Conservation (phyloP, 2,888 invertebrate species). For the Empis livida region DNA sequence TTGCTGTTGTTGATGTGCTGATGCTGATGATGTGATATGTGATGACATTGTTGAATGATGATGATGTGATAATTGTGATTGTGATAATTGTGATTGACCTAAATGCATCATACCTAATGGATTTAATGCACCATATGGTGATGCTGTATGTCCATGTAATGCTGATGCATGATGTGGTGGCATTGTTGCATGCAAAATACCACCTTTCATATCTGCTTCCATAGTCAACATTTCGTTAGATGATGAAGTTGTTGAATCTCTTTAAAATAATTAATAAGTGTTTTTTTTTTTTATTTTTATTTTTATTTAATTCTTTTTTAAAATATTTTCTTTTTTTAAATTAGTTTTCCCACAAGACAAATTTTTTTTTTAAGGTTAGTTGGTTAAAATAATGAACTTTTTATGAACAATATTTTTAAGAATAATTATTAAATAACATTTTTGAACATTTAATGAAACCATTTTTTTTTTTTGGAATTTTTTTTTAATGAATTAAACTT, state of each 20-base stretch:
- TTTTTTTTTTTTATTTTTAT: no score
- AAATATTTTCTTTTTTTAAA: neutral
- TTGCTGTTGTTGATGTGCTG: conserved; percentile 21
- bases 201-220: conserved; percentile 84
- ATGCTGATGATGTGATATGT: conserved; percentile 26
- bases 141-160: conserved; percentile 47
- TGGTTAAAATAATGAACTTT: no score
- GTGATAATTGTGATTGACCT: conserved; percentile 49
- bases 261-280: neutral
- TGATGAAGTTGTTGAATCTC: no score
- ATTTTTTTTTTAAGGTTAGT: no score
- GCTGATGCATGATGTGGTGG: conserved; percentile 64
- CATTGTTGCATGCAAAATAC: conserved; percentile 74
- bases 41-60: conserved; percentile 39
- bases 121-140: conserved; percentile 58
- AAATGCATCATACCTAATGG: conserved; percentile 55
- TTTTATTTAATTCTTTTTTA: no score
- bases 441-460: conserved; percentile 16
- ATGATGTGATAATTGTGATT: conserved; percentile 49
- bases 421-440: no score
- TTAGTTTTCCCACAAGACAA: no score
- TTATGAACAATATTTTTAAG: no score
- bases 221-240: conserved; percentile 73
- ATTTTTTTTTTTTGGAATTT: conserved; percentile 4
- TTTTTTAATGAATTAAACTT: neutral